Conservation (phyloP, 2,888 invertebrate genomes). For the Linnaemya tessellans region DNA sequence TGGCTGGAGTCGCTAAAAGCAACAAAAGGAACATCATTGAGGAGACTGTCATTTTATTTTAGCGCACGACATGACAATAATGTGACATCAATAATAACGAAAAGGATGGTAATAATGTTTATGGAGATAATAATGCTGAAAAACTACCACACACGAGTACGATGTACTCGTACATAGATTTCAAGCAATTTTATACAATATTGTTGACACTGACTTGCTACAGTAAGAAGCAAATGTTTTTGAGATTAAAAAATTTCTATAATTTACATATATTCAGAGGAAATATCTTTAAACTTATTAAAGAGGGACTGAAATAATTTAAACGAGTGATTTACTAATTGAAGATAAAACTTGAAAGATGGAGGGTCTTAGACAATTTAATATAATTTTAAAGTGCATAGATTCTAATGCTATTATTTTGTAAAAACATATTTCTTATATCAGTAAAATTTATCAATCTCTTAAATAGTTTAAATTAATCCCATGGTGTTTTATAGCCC, state of each 20-base stretch:
- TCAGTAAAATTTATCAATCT: no score
- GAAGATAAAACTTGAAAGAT: no score
- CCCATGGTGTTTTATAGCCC: background rate
- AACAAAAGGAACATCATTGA: slow-evolving; percentile 41
- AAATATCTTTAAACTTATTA: no score
- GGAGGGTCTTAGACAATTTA: no score
- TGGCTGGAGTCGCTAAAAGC: slow-evolving; percentile 16
- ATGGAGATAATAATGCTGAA: slow-evolving; percentile 21
- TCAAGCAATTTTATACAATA: background rate
- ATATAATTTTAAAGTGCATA: no score
- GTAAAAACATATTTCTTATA: no score
- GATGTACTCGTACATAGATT: no score
- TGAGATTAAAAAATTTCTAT: background rate
- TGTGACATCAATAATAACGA: slow-evolving; percentile 67
- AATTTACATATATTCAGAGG: no score
- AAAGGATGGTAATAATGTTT: slow-evolving; percentile 30
- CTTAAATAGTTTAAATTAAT: no score
- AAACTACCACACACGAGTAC: background rate
- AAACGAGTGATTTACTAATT: no score
- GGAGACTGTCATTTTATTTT: slow-evolving; percentile 61
- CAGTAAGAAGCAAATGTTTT: background rate
- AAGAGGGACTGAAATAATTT: no score
- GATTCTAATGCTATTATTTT: no score
- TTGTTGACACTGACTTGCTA: background rate
- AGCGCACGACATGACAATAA: slow-evolving; percentile 62